A percentile compares a stretch with the other conserved stretches of the same genome.
Conservation (phyloP, 2,113 vertebrate genomes). For the Ovibos moschatus region DNA sequence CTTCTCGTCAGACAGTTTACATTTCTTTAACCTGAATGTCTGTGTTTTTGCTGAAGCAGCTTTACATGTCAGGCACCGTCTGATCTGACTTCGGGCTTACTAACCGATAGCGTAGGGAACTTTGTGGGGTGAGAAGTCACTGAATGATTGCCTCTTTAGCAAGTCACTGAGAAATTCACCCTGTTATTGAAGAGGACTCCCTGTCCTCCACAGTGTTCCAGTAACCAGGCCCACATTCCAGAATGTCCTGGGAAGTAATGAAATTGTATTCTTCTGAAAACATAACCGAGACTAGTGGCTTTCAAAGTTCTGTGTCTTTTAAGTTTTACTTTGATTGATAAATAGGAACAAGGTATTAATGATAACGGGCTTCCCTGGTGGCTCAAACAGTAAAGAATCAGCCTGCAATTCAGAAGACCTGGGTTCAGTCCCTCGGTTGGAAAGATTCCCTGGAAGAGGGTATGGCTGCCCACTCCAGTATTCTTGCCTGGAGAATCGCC, state of each 20-base stretch:
- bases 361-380: not conserved
- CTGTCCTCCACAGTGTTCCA: not conserved
- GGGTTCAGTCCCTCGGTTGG: not conserved
- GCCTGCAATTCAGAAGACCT: not conserved
- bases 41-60: not conserved
- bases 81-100: not conserved
- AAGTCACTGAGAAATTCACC: not conserved
- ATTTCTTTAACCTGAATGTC: not conserved
- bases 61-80: not conserved
- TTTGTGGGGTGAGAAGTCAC: not conserved
- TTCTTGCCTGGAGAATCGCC: not conserved
- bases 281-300: not conserved
- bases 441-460: not conserved
- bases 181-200: not conserved
- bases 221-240: not conserved
- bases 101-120: rapidly evolving
- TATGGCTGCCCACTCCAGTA: not conserved
- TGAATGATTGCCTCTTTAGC: no score
- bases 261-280: not conserved
- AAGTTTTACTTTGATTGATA: not conserved
- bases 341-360: not conserved
- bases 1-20: not conserved
- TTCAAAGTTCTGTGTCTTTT: not conserved
- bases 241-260: not conserved
- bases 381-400: not conserved